phyloP scores from a whole-genome alignment of 2,888 invertebrate species.

The Calephelis perditalis region DNA sequence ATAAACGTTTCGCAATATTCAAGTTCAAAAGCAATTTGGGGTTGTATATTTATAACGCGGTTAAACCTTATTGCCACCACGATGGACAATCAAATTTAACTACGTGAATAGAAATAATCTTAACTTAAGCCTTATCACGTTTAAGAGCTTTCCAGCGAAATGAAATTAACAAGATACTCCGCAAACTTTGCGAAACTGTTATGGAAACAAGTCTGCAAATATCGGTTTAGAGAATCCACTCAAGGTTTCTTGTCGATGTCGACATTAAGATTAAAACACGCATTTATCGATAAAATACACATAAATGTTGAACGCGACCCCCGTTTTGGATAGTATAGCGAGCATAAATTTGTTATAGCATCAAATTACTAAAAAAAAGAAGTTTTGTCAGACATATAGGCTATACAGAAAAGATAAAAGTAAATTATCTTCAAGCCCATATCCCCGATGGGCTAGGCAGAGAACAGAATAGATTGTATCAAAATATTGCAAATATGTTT shows the following conservation, averaged over 20 bases:
- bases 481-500: too few species aligned
- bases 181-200: neutral
- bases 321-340: neutral
- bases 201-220: constrained; percentile 3
- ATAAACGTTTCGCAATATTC: too few species aligned
- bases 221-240: constrained; percentile 5
- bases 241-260: neutral
- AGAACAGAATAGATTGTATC: too few species aligned
- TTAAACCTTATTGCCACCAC: too few species aligned
- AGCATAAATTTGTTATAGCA: neutral
- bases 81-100: neutral
- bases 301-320: neutral
- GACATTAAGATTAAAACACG: constrained; percentile 7
- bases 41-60: too few species aligned
- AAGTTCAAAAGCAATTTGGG: too few species aligned
- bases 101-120: neutral
- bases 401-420: too few species aligned
- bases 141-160: neutral
- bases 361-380: too few species aligned
- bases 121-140: neutral
- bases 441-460: too few species aligned
- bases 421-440: too few species aligned
- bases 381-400: too few species aligned
- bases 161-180: constrained; percentile 3
- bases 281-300: neutral